Base-by-base conservation (phyloP, 30 jellyfish, hydroid and myxozoan genomes). In the Chironex yamaguchii region DNA sequence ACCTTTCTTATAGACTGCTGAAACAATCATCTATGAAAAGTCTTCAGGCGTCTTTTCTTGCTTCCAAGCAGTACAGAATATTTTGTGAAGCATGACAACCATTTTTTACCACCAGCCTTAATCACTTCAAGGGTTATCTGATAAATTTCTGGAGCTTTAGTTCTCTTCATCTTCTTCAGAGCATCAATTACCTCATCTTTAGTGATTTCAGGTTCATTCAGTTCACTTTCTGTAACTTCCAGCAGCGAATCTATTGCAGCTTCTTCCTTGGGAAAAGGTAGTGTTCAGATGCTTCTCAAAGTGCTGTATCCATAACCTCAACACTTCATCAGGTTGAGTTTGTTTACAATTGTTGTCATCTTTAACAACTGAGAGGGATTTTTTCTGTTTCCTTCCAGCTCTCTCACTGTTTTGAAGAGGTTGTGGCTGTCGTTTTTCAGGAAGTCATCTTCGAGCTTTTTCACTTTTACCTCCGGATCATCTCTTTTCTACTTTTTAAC, bases 281-380 rank as follows among this genome's bases (percentile, higher is more conserved):
- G 76, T 73, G 32, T 49, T 73, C 80, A 50, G 80, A 49, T 73
- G 86, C 1, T 25, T 23, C 50, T 73, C 86, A 73, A 73, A 73
- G 50, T 73, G 86, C 13, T 73, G 33, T 36, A 36, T 73, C 86
- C 50, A 73, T 51, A 26, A 23, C 32, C 25, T 25, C 9, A 73
- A 48, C 24, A 73, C 33, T 14, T 33, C 86, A 20, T 42, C 82
- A n/a, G 36, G 49, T 17, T 35, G 28, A 11, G 80, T 73, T 48
- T 73, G 76, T n/a, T 9, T 73, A 23, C 12, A 36, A 21, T 78
- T 78, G 14, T 25, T 73, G 48, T 32, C 11, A 21, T 73, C 81
- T 50, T 73, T 36, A 23, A 36, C 78, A 28, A 30, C 51, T 23
- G 28, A 13, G n/a, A 73, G 14, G 32, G 42, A 17, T 58, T 30